These are phyloP conservation scores for Drosophila quinaria DNA, from an alignment of 2,888 invertebrate genomes.

Conservation along the genomic window DNA sequence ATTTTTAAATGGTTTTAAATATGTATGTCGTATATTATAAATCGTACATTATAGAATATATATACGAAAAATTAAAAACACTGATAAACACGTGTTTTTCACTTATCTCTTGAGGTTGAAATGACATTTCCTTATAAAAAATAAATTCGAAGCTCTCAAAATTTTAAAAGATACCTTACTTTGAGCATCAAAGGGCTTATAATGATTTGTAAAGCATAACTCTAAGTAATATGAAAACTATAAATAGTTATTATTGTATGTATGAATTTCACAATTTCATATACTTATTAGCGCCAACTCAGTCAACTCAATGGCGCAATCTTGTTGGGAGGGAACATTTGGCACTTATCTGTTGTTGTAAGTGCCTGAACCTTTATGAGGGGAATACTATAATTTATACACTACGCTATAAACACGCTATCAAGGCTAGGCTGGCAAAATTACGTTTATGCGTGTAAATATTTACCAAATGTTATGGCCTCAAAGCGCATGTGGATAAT, in stretches of 20 bases:
- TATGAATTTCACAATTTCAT: conserved; percentile 35
- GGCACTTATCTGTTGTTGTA: conserved; percentile 40
- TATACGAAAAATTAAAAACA: no score
- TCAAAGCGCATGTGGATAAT: neutral
- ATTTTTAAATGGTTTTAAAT: no score
- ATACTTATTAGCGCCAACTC: no score
- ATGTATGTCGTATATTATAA: no score
- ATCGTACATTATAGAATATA: no score
- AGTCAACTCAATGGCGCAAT: neutral
- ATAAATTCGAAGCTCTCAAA: neutral
- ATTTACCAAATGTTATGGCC: conserved; percentile 5
- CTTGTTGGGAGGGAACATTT: conserved; percentile 6
- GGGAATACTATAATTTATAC: conserved; percentile 44
- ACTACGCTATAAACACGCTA: conserved; percentile 31
- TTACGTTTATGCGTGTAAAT: conserved; percentile 19
- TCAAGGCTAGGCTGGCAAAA: conserved; percentile 16
- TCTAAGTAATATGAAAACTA: neutral
- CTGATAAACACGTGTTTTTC: neutral
- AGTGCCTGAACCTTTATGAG: conserved; percentile 26
- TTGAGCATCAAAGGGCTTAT: neutral
- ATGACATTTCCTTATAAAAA: neutral
- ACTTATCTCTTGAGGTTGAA: neutral
- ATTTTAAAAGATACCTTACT: no score
- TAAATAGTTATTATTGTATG: neutral
- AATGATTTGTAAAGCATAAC: neutral